Conservation (phyloP, 2,797 vertebrate genomes). For the Fratercula arctica region DNA sequence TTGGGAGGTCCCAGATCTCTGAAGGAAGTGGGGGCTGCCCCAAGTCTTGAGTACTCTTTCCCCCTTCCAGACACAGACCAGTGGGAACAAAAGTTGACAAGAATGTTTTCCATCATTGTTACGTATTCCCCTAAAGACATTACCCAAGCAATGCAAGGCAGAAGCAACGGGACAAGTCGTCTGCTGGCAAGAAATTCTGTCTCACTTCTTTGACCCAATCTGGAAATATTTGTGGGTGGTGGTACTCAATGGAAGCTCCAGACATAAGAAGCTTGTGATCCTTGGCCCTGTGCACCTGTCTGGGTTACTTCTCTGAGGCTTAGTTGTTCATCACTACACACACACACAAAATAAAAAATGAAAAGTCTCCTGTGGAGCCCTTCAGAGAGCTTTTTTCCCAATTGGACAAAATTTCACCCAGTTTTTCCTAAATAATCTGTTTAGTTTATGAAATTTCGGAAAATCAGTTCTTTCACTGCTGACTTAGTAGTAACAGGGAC, state of each 20-base stretch:
- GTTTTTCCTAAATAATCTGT: neutral
- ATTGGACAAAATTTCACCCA: neutral
- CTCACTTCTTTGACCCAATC: neutral
- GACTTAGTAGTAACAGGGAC: neutral
- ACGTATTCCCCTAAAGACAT: neutral
- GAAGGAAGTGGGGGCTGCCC: neutral
- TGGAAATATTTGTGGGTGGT: neutral
- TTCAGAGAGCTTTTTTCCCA: neutral
- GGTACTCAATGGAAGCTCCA: neutral
- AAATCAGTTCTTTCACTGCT: neutral
- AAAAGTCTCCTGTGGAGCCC: neutral
- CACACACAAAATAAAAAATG: neutral
- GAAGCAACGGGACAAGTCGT: neutral
- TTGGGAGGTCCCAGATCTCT: constrained; percentile 6
- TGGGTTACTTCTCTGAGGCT: neutral
- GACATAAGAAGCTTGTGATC: neutral
- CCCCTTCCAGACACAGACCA: neutral
- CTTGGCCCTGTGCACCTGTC: neutral
- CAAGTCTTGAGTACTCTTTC: neutral
- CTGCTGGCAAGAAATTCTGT: neutral
- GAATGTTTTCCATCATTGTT: neutral
- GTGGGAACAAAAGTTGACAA: neutral
- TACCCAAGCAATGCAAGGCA: neutral
- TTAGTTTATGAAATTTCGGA: neutral
- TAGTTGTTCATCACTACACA: neutral